phyloP scores from a whole-genome alignment of 2,797 vertebrate species.

The Diplodus puntazzo region DNA sequence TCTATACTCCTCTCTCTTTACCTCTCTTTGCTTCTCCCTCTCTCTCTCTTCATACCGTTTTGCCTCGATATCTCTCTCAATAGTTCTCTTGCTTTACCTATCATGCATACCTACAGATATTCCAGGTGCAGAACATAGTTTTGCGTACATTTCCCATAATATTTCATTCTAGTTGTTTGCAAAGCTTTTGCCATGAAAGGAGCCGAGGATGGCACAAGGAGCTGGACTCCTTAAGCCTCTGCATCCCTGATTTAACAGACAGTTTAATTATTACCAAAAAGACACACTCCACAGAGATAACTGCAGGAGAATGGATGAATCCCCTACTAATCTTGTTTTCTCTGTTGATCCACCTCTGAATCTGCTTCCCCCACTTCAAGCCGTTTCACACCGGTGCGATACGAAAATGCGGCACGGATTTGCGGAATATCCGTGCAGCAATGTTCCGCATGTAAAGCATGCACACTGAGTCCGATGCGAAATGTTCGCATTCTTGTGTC shows the following conservation, averaged over 20 bases:
- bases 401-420: too few species aligned
- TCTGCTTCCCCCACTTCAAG: conserved; percentile 9
- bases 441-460: too few species aligned
- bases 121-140: conserved; percentile 27
- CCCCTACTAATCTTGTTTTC: conserved; percentile 23
- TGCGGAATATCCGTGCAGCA: too few species aligned
- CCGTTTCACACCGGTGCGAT: too few species aligned
- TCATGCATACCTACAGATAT: conserved; percentile 35
- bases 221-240: conserved; percentile 35
- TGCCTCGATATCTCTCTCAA: conserved; percentile 22
- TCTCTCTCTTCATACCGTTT: conserved; percentile 23
- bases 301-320: conserved; percentile 43
- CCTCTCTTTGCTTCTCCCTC: conserved; percentile 27
- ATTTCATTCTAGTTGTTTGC: conserved; percentile 41
- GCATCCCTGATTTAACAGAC: conserved; percentile 71
- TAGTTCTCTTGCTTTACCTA: conserved; percentile 6
- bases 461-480: too few species aligned
- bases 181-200: conserved; percentile 35
- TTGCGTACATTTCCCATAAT: conserved; percentile 3
- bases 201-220: conserved; percentile 29
- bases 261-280: conserved; percentile 80
- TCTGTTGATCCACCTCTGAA: conserved; percentile 45
- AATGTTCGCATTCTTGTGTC: too few species aligned
- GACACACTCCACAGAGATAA: conserved; percentile 58
- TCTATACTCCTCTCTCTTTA: conserved; percentile 24